Percentiles rank a stretch among this genome's conserved stretches.
phyloP scores from a whole-genome alignment of 2,113 vertebrate genomes.

The Noctilio leporinus region DNA sequence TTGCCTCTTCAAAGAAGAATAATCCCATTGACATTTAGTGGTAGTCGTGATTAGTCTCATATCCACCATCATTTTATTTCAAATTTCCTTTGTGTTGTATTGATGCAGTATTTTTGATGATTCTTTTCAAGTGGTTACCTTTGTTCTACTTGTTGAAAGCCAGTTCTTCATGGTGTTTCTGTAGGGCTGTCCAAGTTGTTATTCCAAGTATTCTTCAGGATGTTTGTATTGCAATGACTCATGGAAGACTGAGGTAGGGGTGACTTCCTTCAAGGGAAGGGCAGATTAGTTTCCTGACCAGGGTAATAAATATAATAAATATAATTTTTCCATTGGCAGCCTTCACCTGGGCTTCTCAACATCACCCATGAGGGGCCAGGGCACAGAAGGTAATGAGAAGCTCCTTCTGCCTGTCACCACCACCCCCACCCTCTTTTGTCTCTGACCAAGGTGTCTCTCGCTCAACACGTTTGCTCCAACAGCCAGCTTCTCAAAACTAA shows the following conservation, averaged over 20 bases:
- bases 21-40: neutral
- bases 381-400: neutral
- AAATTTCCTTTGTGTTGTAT: neutral
- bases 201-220: neutral
- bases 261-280: neutral
- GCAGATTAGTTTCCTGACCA: neutral
- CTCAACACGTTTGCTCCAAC: neutral
- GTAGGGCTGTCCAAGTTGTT: neutral
- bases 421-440: neutral
- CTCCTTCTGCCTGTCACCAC: neutral
- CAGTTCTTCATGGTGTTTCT: neutral
- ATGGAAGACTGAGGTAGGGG: neutral
- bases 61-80: neutral
- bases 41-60: neutral
- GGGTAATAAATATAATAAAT: neutral
- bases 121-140: neutral
- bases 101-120: neutral
- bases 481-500: neutral
- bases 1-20: neutral
- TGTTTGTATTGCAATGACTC: neutral
- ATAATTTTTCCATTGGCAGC: neutral
- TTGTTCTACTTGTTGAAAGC: neutral
- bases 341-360: neutral
- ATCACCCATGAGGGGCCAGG: too few species aligned
- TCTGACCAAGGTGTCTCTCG: neutral